A percentile compares a stretch with the other conserved stretches of the same genome.
Evolutionary conservation across 37 sponge, comb jelly and placozoan genomes (phyloP).

Genomic region (Spongilla lacustris): DNA sequence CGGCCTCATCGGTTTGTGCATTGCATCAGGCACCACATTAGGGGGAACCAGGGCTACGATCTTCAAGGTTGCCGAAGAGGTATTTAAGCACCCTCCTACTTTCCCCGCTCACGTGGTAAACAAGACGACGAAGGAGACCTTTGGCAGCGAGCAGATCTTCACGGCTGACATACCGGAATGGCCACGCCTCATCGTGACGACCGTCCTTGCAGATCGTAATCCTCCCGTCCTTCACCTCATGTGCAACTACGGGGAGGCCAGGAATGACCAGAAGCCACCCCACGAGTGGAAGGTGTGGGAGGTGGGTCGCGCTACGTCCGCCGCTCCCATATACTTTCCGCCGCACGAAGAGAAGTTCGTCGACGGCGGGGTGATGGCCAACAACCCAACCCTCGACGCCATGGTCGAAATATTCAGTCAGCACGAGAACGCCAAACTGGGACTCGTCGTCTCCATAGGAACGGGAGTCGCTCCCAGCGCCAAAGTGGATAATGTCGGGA

Average conservation of each 20-base stretch:
- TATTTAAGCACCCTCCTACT: background rate
- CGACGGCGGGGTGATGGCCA: constrained; percentile 77
- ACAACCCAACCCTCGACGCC: constrained; percentile 72
- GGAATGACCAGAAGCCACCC: constrained; percentile 56
- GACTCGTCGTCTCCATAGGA: constrained; percentile 54
- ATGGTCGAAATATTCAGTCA: constrained; percentile 60
- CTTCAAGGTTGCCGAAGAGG: constrained; percentile 20
- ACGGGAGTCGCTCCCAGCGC: constrained; percentile 28
- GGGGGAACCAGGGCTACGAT: background rate
- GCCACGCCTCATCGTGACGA: constrained; percentile 58
- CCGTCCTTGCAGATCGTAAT: constrained; percentile 49
- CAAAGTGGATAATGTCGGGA: constrained; percentile 14
- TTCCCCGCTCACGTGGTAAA: background rate
- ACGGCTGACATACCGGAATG: constrained; percentile 29
- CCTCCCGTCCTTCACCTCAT: constrained; percentile 70
- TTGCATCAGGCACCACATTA: constrained; percentile 3
- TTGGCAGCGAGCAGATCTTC: constrained; percentile 20
- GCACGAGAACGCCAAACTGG: constrained; percentile 24
- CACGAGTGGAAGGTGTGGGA: constrained; percentile 64
- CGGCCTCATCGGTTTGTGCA: constrained; percentile 19
- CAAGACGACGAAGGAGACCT: constrained; percentile 17
- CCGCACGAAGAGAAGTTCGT: constrained; percentile 49
- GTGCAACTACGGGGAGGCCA: constrained; percentile 61
- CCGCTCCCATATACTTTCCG: constrained; percentile 77
- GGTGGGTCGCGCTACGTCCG: constrained; percentile 52